Percentiles rank a stretch among this genome's conserved stretches.
These are phyloP conservation scores for Synergus umbraculus DNA, from an alignment of 2,888 invertebrate genomes.

Conservation along the genomic window DNA sequence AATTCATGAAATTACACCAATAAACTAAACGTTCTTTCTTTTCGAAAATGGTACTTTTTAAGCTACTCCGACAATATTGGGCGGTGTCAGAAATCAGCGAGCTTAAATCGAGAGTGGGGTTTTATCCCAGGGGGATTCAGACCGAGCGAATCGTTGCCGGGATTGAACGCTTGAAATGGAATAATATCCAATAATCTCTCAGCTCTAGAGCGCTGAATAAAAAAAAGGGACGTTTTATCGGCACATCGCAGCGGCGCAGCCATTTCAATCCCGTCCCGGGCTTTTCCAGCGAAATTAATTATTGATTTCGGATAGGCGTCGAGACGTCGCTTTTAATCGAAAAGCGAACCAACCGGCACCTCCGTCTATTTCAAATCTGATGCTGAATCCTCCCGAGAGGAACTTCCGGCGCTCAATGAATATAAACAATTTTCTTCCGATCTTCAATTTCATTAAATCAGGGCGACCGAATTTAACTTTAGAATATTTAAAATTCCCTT, in stretches of 20 bases:
- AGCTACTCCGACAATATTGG: slow-evolving; percentile 46
- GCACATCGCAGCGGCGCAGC: slow-evolving; percentile 70
- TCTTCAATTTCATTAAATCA: background rate
- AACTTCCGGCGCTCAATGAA: background rate
- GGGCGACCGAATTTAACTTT: background rate
- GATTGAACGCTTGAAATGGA: slow-evolving; percentile 78
- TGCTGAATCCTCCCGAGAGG: slow-evolving; percentile 41
- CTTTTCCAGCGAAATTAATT: slow-evolving; percentile 73
- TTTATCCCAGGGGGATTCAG: slow-evolving; percentile 68
- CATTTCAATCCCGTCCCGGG: slow-evolving; percentile 60
- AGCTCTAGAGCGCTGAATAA: slow-evolving; percentile 62
- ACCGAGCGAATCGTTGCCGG: slow-evolving; percentile 75
- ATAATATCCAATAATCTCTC: slow-evolving; percentile 77
- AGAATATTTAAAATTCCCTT: background rate
- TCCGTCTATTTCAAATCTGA: slow-evolving; percentile 46
- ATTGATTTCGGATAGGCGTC: slow-evolving; percentile 76
- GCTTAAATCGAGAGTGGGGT: slow-evolving; percentile 62
- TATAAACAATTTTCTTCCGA: background rate
- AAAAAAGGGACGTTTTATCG: slow-evolving; percentile 75
- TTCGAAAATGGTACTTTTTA: slow-evolving; percentile 3
- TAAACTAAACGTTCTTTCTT: background rate
- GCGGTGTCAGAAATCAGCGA: slow-evolving; percentile 65
- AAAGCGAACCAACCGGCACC: slow-evolving; percentile 65
- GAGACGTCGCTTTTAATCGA: slow-evolving; percentile 71
- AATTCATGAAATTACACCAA: background rate